Evolutionary conservation across 1,140 invertebrate genomes (phyloP).

Genomic region (Brevipalpus yothersi): DNA sequence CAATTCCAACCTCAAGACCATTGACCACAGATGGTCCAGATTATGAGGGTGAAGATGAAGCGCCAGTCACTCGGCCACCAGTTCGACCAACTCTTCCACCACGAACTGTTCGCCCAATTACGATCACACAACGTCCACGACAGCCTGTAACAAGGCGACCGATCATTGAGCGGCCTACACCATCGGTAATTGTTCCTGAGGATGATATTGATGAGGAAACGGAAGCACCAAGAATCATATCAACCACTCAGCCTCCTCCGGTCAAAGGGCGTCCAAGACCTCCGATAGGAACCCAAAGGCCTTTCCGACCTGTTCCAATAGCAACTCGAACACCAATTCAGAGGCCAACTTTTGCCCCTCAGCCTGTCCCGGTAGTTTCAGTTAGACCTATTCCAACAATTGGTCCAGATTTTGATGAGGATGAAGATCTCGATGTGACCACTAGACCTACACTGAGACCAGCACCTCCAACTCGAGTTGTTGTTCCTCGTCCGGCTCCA

Average conservation of each 20-base stretch:
- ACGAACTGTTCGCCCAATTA: not conserved
- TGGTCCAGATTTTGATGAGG: not conserved
- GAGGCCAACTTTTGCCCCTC: slow-evolving; percentile 1
- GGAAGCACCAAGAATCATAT: not conserved
- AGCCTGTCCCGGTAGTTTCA: not conserved
- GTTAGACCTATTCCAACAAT: not conserved
- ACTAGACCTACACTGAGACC: not conserved
- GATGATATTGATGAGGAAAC: not conserved
- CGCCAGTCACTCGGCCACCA: not conserved
- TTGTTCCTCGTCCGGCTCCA: too few relatives aligned
- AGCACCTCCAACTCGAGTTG: not conserved
- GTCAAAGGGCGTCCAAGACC: slow-evolving; percentile 1
- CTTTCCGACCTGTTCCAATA: not conserved
- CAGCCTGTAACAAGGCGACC: too few relatives aligned
- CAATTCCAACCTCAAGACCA: not conserved
- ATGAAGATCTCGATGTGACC: not conserved
- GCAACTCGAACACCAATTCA: not conserved
- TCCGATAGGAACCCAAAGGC: not conserved
- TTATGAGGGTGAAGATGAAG: not conserved
- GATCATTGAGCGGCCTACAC: not conserved
- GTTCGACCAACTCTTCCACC: not conserved
- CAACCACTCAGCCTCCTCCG: not conserved
- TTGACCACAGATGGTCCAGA: too few relatives aligned
- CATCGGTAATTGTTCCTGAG: not conserved
- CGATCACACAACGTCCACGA: too few relatives aligned